Conservation (phyloP, 2,113 vertebrate species). For the Cyprinodon variegatus region DNA sequence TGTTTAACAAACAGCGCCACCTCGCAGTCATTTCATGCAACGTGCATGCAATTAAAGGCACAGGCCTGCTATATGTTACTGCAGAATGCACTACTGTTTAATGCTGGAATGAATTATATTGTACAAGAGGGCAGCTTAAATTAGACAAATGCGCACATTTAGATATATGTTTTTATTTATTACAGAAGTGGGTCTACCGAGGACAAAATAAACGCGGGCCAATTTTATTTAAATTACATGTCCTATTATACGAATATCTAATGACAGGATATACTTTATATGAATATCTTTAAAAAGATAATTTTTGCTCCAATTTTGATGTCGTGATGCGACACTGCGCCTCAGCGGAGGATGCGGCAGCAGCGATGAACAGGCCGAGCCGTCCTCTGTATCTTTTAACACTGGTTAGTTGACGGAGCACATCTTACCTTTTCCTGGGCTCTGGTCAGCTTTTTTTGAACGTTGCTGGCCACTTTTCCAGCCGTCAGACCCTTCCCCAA, state of each 20-base stretch:
- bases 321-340: slow-evolving; percentile 71
- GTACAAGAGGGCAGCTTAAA: background rate
- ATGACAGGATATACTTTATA: background rate
- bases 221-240: slow-evolving; percentile 9
- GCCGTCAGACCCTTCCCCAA: slow-evolving; percentile 96
- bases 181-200: background rate
- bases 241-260: slow-evolving; percentile 32
- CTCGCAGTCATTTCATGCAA: slow-evolving; percentile 35
- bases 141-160: background rate
- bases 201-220: slow-evolving; percentile 10
- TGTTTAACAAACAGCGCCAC: slow-evolving; percentile 55
- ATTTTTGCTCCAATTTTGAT: slow-evolving; percentile 1
- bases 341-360: slow-evolving; percentile 52
- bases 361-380: slow-evolving; percentile 30
- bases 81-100: background rate
- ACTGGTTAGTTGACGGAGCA: background rate
- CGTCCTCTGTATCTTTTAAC: background rate
- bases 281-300: slow-evolving; percentile 5
- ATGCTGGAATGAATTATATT: background rate
- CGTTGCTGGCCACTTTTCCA: slow-evolving; percentile 94
- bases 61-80: slow-evolving; percentile 31
- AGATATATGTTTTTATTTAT: background rate
- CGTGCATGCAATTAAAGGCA: slow-evolving; percentile 36
- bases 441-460: slow-evolving; percentile 97
- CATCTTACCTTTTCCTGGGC: slow-evolving; percentile 96